Evolutionary conservation across 2,888 invertebrate genomes (phyloP), one percentile per base, ranked within the genome.

Genomic region (Azorinus chamasolen): DNA sequence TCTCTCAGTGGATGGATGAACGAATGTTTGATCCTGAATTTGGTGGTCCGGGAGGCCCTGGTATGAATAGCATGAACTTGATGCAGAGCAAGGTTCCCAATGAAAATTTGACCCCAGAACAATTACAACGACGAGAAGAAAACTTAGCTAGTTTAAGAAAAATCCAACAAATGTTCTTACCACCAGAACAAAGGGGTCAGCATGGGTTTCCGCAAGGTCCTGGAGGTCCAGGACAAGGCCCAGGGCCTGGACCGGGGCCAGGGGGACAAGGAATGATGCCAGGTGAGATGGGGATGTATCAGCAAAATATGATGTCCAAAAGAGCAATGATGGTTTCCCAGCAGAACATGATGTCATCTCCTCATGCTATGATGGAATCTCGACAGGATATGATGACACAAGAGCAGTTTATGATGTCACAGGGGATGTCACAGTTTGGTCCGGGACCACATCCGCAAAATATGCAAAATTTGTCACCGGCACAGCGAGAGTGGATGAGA

Each of bases 101-200:
- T 94, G 98, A 98, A 94, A 98, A 98, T 94, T 94, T 99, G 87
- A 99, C 99, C 63, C 98, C 98, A 41, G 97, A 98, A 92, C 98
- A 99, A 93, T 95, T 97, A 65, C 97, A 97, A 80, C 97, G 98
- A 92, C 95, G 99, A 74, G 98, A 98, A 93, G 97, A 97, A 90
- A 97, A 98, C 90, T 94, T 99, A 58, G 98, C 98, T 5, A 97
- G 96, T 74, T 95, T 99, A 79, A 94, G 96, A 79, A 97, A 98
- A 94, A 97, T 98, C 96, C 97, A 98, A 88, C 96, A 97, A 92
- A 96, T 97, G 95, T 93, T 98, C 66, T 97, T 97, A 94, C 97
- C 97, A 0, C 32, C 32, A 6, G 32, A 32, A 32, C 97, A 97
- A 65, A 74, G 83, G 69, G 66, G 63, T 54, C 83, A 81, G 63